A percentile compares a stretch with the other conserved stretches of the same genome.
phyloP scores from a whole-genome alignment of 1,140 invertebrate genomes.

The Trachymyrmex cornetzi region DNA sequence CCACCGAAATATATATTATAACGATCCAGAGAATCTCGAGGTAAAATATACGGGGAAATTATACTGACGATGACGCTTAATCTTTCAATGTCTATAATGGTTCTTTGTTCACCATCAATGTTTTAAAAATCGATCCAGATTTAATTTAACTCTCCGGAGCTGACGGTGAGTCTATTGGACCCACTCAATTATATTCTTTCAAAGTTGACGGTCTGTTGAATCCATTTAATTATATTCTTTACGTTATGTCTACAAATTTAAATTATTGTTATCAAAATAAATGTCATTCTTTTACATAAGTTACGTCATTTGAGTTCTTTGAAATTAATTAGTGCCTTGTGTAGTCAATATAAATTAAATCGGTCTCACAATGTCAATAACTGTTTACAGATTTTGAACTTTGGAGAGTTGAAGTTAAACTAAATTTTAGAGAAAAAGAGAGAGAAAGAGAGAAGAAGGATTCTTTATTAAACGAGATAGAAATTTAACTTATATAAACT shows the following conservation, averaged over 20 bases:
- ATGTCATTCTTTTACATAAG: too few species aligned
- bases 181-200: too few species aligned
- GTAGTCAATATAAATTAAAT: too few species aligned
- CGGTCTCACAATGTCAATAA: too few species aligned
- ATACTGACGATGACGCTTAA: not conserved
- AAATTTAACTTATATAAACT: not conserved
- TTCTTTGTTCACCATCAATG: not conserved
- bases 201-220: too few species aligned
- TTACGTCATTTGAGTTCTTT: too few species aligned
- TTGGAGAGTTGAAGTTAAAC: not conserved
- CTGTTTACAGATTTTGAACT: too few species aligned
- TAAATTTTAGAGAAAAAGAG: not conserved
- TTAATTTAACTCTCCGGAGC: not conserved
- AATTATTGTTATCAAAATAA: too few species aligned
- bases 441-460: not conserved
- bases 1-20: conserved; percentile 20
- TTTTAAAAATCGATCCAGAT: not conserved
- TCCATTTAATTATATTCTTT: too few species aligned
- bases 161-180: too few species aligned
- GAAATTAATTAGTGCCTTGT: too few species aligned
- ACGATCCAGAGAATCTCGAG: not conserved
- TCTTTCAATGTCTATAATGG: not conserved
- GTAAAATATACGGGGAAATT: not conserved
- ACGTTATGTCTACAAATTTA: too few species aligned
- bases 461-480: not conserved